These are phyloP conservation scores for Coendou prehensilis DNA, from an alignment of 2,797 vertebrate species.

Conservation along the genomic window DNA sequence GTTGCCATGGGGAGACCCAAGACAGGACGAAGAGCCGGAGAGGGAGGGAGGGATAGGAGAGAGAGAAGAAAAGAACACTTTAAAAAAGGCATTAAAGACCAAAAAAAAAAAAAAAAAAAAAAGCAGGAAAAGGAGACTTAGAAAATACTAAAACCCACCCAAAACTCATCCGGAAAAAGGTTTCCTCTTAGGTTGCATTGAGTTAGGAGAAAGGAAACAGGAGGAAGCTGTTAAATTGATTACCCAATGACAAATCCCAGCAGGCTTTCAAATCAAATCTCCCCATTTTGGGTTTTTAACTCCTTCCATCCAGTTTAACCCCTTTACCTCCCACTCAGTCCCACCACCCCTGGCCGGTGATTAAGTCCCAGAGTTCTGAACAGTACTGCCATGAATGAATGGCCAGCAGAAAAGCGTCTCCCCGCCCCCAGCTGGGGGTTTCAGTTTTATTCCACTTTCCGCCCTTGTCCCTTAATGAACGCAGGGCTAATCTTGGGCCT, in stretches of 20 bases:
- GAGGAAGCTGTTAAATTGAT: conserved; percentile 70
- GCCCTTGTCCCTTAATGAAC: conserved; percentile 81
- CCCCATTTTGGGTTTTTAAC: conserved; percentile 63
- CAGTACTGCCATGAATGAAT: conserved; percentile 8
- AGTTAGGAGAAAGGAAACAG: conserved; percentile 47
- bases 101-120: background rate
- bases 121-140: background rate
- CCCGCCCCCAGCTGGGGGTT: conserved; percentile 36
- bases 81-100: background rate
- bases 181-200: background rate
- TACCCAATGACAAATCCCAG: conserved; percentile 63
- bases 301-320: conserved; percentile 62
- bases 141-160: background rate
- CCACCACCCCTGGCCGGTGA: background rate
- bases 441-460: conserved; percentile 56
- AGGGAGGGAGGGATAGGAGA: fast-evolving
- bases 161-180: background rate
- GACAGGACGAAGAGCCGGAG: background rate
- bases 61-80: background rate
- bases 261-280: conserved; percentile 68
- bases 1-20: conserved; percentile 33
- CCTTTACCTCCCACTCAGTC: background rate
- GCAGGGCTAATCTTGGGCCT: conserved; percentile 73
- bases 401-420: background rate
- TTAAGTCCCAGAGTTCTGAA: conserved; percentile 45